Evolutionary conservation across 2,888 invertebrate species (phyloP).

Genomic region (Coenonympha glycerion): DNA sequence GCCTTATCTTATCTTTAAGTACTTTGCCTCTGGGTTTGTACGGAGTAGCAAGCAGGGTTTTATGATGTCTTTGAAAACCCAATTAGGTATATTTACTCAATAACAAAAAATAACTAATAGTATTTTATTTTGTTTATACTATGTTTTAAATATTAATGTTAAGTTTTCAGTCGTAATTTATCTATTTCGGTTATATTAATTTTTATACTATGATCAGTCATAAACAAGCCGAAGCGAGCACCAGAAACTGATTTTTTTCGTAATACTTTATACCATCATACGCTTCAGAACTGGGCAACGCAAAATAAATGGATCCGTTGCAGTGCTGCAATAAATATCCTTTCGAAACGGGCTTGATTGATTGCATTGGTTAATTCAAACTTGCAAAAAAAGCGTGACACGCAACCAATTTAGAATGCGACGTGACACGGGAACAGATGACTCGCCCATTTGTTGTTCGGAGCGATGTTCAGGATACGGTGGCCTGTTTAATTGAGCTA

Average conservation of each 20-base stretch:
- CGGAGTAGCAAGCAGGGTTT: no score
- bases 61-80: no score
- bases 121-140: no score
- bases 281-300: constrained; percentile 11
- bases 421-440: constrained; percentile 54
- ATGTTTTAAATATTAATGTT: no score
- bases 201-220: background rate
- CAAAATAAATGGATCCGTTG: constrained; percentile 22
- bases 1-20: no score
- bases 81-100: no score
- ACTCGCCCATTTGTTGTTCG: constrained; percentile 45
- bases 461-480: constrained; percentile 44
- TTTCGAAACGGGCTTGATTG: constrained; percentile 38
- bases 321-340: constrained; percentile 26
- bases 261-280: constrained; percentile 16
- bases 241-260: constrained; percentile 13
- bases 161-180: no score
- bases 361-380: constrained; percentile 41
- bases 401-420: constrained; percentile 62
- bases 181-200: background rate
- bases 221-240: background rate
- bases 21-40: no score
- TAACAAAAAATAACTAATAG: no score
- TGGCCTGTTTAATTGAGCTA: constrained; percentile 66
- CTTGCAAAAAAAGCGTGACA: constrained; percentile 45